These are phyloP conservation scores for Ondatra zibethicus DNA, from an alignment of 2,113 vertebrate genomes.

Conservation along the genomic window DNA sequence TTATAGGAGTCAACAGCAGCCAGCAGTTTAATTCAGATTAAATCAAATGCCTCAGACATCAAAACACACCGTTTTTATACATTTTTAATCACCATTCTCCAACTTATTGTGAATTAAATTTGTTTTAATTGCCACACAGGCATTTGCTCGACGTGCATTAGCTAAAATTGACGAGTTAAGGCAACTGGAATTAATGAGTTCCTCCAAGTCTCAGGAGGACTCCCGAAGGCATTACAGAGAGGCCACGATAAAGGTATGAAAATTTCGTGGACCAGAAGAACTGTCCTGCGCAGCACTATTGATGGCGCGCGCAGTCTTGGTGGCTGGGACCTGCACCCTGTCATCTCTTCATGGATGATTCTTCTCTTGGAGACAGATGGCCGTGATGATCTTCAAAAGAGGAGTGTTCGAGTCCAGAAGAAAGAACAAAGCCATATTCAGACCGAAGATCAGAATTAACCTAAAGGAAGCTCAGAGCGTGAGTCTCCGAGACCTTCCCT, in stretches of 20 bases:
- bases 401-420: constrained; percentile 91
- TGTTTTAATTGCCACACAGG: constrained; percentile 84
- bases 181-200: constrained; percentile 87
- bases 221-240: constrained; percentile 89
- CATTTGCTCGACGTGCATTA: constrained; percentile 94
- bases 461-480: constrained; percentile 89
- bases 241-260: constrained; percentile 93
- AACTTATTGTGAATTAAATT: constrained; percentile 64
- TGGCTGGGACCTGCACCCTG: background rate
- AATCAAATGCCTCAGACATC: constrained; percentile 55
- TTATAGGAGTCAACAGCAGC: background rate
- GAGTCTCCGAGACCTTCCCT: constrained; percentile 73
- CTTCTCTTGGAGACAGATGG: constrained; percentile 88
- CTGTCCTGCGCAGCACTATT: background rate
- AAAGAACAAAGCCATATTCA: constrained; percentile 85
- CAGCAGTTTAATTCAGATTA: constrained; percentile 59
- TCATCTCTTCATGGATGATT: constrained; percentile 19
- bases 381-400: constrained; percentile 94
- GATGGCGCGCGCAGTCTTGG: background rate
- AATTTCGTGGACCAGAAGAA: constrained; percentile 48
- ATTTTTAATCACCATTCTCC: constrained; percentile 64
- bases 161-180: constrained; percentile 92
- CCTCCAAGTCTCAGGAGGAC: constrained; percentile 81
- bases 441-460: constrained; percentile 85
- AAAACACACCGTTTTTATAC: constrained; percentile 58